Percentiles rank a stretch among this genome's conserved stretches.
Conservation (phyloP, 1,140 invertebrate genomes). For the Tribolium madens region DNA sequence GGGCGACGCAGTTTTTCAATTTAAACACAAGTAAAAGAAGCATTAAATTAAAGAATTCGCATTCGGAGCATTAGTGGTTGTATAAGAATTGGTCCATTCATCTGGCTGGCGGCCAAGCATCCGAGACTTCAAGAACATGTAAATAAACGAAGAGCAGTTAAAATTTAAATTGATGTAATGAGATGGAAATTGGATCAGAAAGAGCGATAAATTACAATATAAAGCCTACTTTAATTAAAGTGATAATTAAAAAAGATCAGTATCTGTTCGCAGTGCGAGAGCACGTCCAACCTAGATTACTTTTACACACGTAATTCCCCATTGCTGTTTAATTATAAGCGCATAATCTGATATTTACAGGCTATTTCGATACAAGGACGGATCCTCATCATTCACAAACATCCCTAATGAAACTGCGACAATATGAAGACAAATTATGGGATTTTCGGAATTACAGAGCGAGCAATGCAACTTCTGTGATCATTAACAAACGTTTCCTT, state of each 20-base stretch:
- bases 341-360: conserved; percentile 46
- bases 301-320: conserved; percentile 53
- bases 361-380: conserved; percentile 6
- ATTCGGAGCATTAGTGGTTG: conserved; percentile 38
- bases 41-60: conserved; percentile 39
- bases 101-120: conserved; percentile 45
- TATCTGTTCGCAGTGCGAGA: conserved; percentile 54
- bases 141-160: conserved; percentile 52
- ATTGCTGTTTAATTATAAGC: conserved; percentile 50
- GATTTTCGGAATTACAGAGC: conserved; percentile 1
- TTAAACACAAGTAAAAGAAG: conserved; percentile 39
- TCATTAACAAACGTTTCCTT: neutral
- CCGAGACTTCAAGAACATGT: conserved; percentile 33
- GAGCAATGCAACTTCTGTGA: too few species aligned
- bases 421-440: conserved; percentile 43
- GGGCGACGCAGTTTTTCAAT: conserved; percentile 36
- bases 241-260: conserved; percentile 64
- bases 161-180: conserved; percentile 61
- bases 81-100: conserved; percentile 40
- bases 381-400: conserved; percentile 21
- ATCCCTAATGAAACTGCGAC: conserved; percentile 17
- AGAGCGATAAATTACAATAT: conserved; percentile 59
- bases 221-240: conserved; percentile 64
- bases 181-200: conserved; percentile 62
- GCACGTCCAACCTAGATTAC: conserved; percentile 53